These are phyloP conservation scores for Campaea margaritaria DNA, from an alignment of 2,888 invertebrate genomes.

Conservation along the genomic window DNA sequence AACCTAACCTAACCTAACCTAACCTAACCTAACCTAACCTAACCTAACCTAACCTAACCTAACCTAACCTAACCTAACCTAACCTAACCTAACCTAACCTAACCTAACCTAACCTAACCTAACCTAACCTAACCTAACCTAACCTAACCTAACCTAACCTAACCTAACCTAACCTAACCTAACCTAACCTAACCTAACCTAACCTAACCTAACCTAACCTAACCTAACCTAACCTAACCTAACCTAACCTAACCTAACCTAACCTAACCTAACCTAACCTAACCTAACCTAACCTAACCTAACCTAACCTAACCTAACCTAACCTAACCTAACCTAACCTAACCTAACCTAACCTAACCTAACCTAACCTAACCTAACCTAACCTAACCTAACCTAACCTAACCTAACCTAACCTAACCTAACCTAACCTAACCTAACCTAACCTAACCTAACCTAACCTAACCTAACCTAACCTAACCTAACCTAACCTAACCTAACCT, in stretches of 20 bases:
- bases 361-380: conserved; percentile 34
- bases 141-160: too few relatives aligned
- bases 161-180: conserved; percentile 30
- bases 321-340: conserved; percentile 33
- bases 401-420: conserved; percentile 35
- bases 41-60: too few relatives aligned
- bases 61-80: too few relatives aligned
- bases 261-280: conserved; percentile 36
- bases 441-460: conserved; percentile 34
- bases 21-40: too few relatives aligned
- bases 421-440: conserved; percentile 38
- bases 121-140: too few relatives aligned
- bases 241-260: conserved; percentile 38
- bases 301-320: conserved; percentile 33
- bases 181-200: conserved; percentile 44
- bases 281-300: conserved; percentile 35
- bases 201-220: conserved; percentile 44
- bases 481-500: conserved; percentile 36
- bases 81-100: too few relatives aligned
- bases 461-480: conserved; percentile 38
- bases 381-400: conserved; percentile 30
- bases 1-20: too few relatives aligned
- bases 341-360: conserved; percentile 31
- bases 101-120: too few relatives aligned
- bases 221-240: conserved; percentile 43